Evolutionary conservation across 1,140 invertebrate species (phyloP).

Genomic region (Drosophila equinoxialis): DNA sequence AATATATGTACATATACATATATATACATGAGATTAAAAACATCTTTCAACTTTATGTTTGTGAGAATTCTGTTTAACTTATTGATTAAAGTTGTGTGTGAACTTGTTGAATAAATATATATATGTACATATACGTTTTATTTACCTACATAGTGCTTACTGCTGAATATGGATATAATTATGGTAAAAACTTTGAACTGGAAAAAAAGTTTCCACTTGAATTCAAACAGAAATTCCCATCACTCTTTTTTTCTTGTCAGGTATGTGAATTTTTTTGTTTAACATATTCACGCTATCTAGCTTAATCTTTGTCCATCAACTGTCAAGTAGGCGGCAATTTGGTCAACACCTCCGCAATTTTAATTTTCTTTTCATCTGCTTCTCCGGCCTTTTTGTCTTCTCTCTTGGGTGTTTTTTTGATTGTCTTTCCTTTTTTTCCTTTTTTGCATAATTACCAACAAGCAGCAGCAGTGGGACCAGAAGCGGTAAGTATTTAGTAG

Average conservation of each 20-base stretch:
- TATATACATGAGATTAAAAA: background rate
- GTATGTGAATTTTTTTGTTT: constrained; percentile 8
- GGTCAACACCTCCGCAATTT: constrained; percentile 19
- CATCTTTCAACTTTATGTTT: background rate
- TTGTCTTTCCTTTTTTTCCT: background rate
- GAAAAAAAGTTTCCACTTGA: background rate
- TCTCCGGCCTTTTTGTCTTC: constrained; percentile 25
- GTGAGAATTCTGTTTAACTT: background rate
- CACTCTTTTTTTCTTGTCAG: background rate
- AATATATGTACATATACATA: background rate
- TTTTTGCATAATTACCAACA: constrained; percentile 54
- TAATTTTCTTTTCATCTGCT: background rate
- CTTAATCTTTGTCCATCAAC: constrained; percentile 18
- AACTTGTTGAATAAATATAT: background rate
- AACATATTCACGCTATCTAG: constrained; percentile 6
- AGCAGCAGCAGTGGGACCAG: constrained; percentile 33
- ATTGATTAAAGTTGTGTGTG: background rate
- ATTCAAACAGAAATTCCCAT: constrained; percentile 6
- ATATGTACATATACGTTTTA: background rate
- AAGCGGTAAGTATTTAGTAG: background rate
- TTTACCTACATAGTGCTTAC: background rate
- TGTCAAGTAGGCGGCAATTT: constrained; percentile 18
- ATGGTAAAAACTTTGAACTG: background rate
- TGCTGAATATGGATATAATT: background rate
- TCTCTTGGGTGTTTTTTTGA: background rate